phyloP scores from a whole-genome alignment of 2,113 vertebrate genomes.

The Tenebrosternarchus preto region DNA sequence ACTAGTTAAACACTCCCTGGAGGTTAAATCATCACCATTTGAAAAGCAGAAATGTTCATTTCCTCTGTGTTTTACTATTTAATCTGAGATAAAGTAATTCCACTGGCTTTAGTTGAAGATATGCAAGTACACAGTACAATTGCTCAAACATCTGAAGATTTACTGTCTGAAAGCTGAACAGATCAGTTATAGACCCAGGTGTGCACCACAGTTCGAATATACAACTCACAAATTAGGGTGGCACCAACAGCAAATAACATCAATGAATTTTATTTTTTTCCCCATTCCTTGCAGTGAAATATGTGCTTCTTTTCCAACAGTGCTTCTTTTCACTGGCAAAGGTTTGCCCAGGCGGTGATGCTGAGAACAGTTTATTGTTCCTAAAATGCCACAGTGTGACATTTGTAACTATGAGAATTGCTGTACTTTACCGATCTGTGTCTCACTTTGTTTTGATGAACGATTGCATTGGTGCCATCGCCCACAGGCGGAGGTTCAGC shows the following conservation, averaged over 20 bases:
- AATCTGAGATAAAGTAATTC: too few species aligned
- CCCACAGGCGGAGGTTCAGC: not conserved
- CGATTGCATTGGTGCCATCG: slow-evolving; percentile 11
- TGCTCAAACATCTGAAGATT: too few species aligned
- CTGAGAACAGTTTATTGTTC: slow-evolving; percentile 43
- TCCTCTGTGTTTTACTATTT: too few species aligned
- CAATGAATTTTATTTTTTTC: slow-evolving; percentile 1
- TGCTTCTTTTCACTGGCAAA: slow-evolving; percentile 41
- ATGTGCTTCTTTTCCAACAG: slow-evolving; percentile 33
- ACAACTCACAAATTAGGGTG: slow-evolving; percentile 20
- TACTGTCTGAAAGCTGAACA: too few species aligned
- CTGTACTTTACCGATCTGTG: slow-evolving; percentile 10
- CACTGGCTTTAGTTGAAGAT: too few species aligned
- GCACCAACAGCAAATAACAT: slow-evolving; percentile 12
- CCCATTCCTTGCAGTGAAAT: not conserved
- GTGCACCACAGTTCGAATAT: not conserved
- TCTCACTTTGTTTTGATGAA: slow-evolving; percentile 10
- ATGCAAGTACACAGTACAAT: too few species aligned
- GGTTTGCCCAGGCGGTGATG: slow-evolving; percentile 1
- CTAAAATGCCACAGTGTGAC: slow-evolving; percentile 35
- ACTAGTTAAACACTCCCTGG: not conserved
- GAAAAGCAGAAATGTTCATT: too few species aligned
- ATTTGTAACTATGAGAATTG: slow-evolving; percentile 45
- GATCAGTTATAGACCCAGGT: too few species aligned
- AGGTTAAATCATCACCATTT: too few species aligned